Evolutionary conservation across 2,888 invertebrate genomes (phyloP), one percentile per base, ranked within the genome.

Genomic region (Spilarctia lutea): DNA sequence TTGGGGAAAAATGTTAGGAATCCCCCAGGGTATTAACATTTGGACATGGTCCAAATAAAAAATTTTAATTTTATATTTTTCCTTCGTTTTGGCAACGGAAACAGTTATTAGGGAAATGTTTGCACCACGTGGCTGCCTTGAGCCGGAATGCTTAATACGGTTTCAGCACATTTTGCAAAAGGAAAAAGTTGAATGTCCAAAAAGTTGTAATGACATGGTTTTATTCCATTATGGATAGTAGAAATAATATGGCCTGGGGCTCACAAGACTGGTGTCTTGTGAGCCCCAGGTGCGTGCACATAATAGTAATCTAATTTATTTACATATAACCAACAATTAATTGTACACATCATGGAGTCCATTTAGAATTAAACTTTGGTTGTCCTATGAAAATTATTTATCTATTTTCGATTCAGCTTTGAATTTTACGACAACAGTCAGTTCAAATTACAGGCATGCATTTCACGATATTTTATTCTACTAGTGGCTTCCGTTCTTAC

Each of bases 1-100:
- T 70, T 56, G 52, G 27, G 27, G 27, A 35, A 56, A 74, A 69
- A 16, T 39, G 60, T 33, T 60, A 70, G 70, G 30, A 65, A 52
- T 69, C 27, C 60, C 60, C 60, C 39, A 66, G 24, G 67, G 67
- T 60, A 71, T 74, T 74, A 71, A 63, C 56, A 33, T 72, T 79
- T 82, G 84, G 82, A 77, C 74, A 69, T 72, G 45, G 65, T 74
- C 79, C 80, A 83, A 81, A 81, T 82, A 30, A 81, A 67, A 75
- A 79, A 80, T 81, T 73, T 80, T 77, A 70, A 74, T 81, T 56
- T 73, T 65, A 68, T 68, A 75, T 78, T 76, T 74, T 63, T 42
- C 33, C 30, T 69, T 69, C 24, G 72, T 73, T 77, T 81, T 80
- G 71, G 68, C 73, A 65, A 60, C 42, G 63, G 66, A 24, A 65